Base-by-base conservation (phyloP, 2,888 invertebrate species). In the Apocheima hispidaria region DNA sequence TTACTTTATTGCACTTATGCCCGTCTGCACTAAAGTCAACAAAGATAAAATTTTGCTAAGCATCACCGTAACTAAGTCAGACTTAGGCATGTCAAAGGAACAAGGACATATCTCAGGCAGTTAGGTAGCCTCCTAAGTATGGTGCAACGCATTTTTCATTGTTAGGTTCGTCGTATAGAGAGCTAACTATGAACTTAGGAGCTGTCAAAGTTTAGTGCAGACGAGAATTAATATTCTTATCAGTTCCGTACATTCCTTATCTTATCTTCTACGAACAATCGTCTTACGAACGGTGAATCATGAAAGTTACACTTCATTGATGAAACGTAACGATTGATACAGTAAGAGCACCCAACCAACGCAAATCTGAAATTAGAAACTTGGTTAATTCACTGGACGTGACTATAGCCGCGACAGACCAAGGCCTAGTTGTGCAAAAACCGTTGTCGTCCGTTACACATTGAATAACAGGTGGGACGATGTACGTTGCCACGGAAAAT, bases 391-490 rank as follows among this genome's bases (percentile, higher is more conserved):
- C 68, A 65, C 70, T 68, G 72, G 74, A 81, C 82, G 78, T 81
- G 81, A 79, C 77, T 72, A 79, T 78, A 71, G 74, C 72, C 71
- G 73, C 71, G 78, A 77, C 79, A 77, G 75, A 71, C 71, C 73
- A 75, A 84, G 82, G 78, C 85, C 84, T 80, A 83, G 77, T 83
- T 87, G 86, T 87, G 84, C 86, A 83, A 85, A 87, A 86, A 82
- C 86, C 86, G 84, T 87, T 85, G 81, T 72, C 74, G 76, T 72
- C 87, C 87, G 87, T 86, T 88, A 88, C 75, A 69, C 75, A 77
- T 68, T 73, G 72, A 77, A 60, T 54, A 51, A 74, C 78, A 78
- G 77, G 73, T 81, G 78, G 77, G 72, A 77, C 77, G 72, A 61
- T 49, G 49, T 43, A 28, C 54, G 44, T 14, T 36, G 36, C 56